phyloP scores from a whole-genome alignment of 2,113 vertebrate species.

The Chiloscyllium plagiosum region DNA sequence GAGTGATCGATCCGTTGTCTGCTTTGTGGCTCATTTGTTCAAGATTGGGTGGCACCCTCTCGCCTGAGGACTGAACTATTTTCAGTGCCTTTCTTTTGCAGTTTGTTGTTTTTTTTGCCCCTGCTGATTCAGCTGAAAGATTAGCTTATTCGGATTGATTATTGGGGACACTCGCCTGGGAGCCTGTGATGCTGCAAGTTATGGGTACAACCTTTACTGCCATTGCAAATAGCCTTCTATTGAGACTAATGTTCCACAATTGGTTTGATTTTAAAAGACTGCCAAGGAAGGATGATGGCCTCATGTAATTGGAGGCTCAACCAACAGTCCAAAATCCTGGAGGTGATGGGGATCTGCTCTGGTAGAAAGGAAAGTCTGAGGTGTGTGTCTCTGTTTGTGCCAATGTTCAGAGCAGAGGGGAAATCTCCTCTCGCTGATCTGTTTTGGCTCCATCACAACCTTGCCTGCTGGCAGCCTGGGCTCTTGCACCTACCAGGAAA shows the following conservation, averaged over 20 bases:
- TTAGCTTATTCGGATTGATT: background rate
- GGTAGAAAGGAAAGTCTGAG: no score
- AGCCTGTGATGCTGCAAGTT: no score
- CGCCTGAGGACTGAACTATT: background rate
- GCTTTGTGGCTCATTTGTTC: background rate
- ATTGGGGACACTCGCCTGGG: background rate
- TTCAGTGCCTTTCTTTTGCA: background rate
- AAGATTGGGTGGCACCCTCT: background rate
- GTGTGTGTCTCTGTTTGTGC: no score
- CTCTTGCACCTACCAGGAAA: background rate
- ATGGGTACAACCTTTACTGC: background rate
- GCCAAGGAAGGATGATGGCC: background rate
- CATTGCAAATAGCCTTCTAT: background rate
- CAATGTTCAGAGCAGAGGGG: no score
- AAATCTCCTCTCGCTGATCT: no score
- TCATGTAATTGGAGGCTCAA: no score
- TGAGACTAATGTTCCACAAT: background rate
- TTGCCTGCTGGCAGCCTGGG: background rate
- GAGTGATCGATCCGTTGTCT: background rate
- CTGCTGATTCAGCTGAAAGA: background rate
- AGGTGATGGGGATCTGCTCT: no score
- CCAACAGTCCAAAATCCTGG: no score
- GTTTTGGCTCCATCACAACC: no score
- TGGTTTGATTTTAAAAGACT: background rate
- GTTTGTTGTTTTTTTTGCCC: no score